Percentiles rank a stretch among this genome's conserved stretches.
phyloP scores from a whole-genome alignment of 2,113 vertebrate genomes.

The Salvator merianae region DNA sequence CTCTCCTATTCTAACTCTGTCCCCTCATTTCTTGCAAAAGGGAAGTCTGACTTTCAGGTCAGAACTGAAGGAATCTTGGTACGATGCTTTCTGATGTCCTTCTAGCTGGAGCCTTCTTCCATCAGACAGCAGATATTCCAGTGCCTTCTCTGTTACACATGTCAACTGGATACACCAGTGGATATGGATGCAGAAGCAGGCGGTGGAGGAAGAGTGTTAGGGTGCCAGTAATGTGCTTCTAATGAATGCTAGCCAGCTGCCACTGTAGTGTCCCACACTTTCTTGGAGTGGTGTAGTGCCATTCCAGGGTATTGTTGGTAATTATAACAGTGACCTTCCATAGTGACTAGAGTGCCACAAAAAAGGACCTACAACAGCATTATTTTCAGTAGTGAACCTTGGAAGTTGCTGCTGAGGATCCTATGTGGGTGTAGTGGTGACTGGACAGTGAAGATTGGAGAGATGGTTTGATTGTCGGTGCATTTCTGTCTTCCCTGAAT shows the following conservation, averaged over 20 bases:
- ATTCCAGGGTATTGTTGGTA: neutral
- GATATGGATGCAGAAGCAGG: neutral
- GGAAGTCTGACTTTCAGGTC: no score
- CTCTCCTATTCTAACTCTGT: no score
- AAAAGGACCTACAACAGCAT: neutral
- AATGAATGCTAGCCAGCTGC: neutral
- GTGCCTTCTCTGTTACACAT: neutral
- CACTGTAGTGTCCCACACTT: neutral
- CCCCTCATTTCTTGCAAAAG: no score
- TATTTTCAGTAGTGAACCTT: neutral
- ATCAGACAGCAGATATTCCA: neutral
- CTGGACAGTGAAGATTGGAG: no score
- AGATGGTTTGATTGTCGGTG: no score
- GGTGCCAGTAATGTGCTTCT: neutral
- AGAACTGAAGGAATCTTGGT: no score
- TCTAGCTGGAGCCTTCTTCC: neutral
- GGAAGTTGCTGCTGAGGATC: neutral
- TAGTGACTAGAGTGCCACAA: neutral
- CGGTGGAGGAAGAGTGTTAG: neutral
- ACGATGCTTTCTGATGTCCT: neutral
- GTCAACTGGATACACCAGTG: neutral
- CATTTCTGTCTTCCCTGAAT: no score
- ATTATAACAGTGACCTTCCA: neutral
- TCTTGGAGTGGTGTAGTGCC: neutral
- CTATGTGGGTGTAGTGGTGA: no score